A percentile compares a stretch with the other conserved stretches of the same genome.
phyloP scores from a whole-genome alignment of 1,140 invertebrate genomes.

The Eciton burchellii region DNA sequence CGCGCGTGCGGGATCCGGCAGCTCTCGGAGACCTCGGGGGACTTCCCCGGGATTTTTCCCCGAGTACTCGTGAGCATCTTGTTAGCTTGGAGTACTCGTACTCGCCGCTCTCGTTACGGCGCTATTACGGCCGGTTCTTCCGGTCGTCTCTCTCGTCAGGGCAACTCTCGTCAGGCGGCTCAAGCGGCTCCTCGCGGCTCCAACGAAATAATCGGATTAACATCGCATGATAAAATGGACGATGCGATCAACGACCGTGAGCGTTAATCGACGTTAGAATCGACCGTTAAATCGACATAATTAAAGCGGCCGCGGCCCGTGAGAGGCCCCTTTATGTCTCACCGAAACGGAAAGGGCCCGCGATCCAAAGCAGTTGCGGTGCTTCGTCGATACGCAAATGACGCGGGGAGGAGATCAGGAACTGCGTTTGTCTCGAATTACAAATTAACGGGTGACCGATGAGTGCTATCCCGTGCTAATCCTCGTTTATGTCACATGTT shows the following conservation, averaged over 20 bases:
- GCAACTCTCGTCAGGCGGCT: no score
- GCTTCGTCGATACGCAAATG: conserved; percentile 35
- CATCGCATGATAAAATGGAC: neutral
- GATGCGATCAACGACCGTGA: neutral
- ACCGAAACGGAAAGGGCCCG: neutral
- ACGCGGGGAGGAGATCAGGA: neutral
- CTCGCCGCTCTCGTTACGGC: no score
- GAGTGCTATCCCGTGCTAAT: neutral
- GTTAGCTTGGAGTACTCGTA: no score
- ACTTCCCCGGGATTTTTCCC: no score
- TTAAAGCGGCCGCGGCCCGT: neutral
- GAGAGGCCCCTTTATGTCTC: neutral
- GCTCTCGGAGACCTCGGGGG: no score
- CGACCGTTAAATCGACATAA: conserved; percentile 12
- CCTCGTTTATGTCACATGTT: no score
- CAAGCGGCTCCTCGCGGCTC: no score
- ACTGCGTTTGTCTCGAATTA: conserved; percentile 20
- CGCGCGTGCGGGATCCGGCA: conserved; percentile 16
- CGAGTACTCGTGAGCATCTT: no score
- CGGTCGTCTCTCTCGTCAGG: no score
- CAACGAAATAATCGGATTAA: neutral
- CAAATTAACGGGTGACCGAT: conserved; percentile 27
- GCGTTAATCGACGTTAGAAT: conserved; percentile 14
- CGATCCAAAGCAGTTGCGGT: neutral
- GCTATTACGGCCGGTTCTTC: no score